A percentile compares a stretch with the other conserved stretches of the same genome.
phyloP scores from a whole-genome alignment of 2,888 invertebrate genomes.

The Chloroclystis v-ata region DNA sequence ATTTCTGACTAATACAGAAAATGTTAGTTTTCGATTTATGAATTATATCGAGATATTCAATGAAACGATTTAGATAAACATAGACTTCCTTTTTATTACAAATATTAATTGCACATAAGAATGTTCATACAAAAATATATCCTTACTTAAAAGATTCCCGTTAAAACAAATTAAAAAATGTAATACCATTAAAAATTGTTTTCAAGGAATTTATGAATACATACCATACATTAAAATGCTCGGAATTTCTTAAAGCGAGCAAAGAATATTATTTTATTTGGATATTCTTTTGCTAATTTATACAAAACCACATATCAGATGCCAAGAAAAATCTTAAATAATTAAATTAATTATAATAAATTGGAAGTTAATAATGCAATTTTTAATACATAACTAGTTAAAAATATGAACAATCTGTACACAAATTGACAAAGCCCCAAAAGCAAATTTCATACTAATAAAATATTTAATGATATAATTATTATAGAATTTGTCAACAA shows the following conservation, averaged over 20 bases:
- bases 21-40: no score
- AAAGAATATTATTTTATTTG: constrained; percentile 1
- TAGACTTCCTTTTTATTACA: constrained; percentile 72
- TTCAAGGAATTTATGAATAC: neutral
- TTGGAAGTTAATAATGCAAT: constrained; percentile 20
- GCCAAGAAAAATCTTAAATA: constrained; percentile 46
- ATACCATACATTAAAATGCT: neutral
- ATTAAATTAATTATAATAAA: constrained; percentile 14
- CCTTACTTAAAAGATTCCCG: constrained; percentile 70
- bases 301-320: constrained; percentile 47
- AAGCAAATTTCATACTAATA: constrained; percentile 23
- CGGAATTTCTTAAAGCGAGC: neutral
- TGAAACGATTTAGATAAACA: no score
- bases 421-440: constrained; percentile 39
- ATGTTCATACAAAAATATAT: constrained; percentile 76
- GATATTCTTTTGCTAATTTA: neutral
- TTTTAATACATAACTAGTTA: constrained; percentile 34
- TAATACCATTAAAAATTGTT: constrained; percentile 38
- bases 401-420: constrained; percentile 25
- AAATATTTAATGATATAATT: constrained; percentile 16
- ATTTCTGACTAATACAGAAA: no score
- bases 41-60: no score
- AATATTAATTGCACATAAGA: constrained; percentile 76
- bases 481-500: constrained; percentile 41
- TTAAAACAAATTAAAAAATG: constrained; percentile 70